Percentiles rank a stretch among this genome's conserved stretches.
Evolutionary conservation across 2,113 vertebrate genomes (phyloP).

Genomic region (Sciurus niger): DNA sequence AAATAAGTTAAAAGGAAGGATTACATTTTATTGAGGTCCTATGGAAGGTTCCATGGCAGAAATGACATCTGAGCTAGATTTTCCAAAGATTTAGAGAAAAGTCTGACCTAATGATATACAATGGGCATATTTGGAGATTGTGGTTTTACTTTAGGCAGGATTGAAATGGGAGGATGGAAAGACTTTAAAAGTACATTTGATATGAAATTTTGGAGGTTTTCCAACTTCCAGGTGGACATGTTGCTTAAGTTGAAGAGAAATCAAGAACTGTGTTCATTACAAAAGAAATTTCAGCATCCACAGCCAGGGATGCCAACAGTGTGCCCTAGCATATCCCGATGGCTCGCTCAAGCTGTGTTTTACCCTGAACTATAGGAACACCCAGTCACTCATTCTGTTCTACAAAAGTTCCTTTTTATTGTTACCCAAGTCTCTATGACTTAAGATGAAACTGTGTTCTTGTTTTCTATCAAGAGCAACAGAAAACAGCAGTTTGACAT

Average conservation of each 20-base stretch:
- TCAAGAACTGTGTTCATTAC: neutral
- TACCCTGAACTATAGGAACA: constrained; percentile 12
- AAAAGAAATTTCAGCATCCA: neutral
- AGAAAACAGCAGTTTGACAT: constrained; percentile 70
- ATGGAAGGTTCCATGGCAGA: neutral
- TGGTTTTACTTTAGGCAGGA: neutral
- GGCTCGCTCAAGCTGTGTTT: neutral
- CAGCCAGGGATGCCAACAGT: neutral
- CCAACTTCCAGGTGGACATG: neutral
- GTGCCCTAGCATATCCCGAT: neutral
- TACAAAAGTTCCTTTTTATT: constrained; percentile 42
- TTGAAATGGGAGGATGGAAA: neutral
- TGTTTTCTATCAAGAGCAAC: constrained; percentile 58
- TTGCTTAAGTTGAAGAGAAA: neutral
- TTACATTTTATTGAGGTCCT: neutral
- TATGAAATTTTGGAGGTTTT: neutral
- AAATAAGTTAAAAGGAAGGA: neutral
- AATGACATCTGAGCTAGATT: neutral
- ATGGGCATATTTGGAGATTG: neutral
- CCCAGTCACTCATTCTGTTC: constrained; percentile 12
- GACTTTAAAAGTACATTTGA: neutral
- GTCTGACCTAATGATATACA: neutral
- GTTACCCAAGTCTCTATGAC: constrained; percentile 25
- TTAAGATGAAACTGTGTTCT: constrained; percentile 35
- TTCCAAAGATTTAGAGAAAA: constrained; percentile 20